Percentiles rank a stretch among this genome's conserved stretches.
Evolutionary conservation across 2,797 vertebrate genomes (phyloP).

Genomic region (Chiroxiphia lanceolata): DNA sequence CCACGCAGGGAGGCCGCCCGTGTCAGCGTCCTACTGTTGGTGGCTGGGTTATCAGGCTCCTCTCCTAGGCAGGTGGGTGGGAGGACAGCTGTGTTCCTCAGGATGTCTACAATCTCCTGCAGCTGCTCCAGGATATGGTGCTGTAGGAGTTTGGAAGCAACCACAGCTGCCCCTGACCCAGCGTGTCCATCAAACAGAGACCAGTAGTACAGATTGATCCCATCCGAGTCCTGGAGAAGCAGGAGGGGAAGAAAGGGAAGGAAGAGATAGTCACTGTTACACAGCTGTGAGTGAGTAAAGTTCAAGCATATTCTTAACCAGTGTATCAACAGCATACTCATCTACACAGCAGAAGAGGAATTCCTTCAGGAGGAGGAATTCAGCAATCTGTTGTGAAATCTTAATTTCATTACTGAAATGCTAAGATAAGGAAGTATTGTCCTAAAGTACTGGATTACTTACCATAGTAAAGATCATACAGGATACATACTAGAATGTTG

Average conservation of each 20-base stretch:
- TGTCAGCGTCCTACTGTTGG: slow-evolving; percentile 84
- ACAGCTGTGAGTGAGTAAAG: neutral
- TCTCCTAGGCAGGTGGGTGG: slow-evolving; percentile 91
- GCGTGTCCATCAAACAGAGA: slow-evolving; percentile 95
- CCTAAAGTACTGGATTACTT: neutral
- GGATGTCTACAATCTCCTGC: slow-evolving; percentile 89
- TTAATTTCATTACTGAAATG: neutral
- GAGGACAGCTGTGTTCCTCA: slow-evolving; percentile 80
- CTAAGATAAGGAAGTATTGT: neutral
- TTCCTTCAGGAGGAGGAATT: neutral
- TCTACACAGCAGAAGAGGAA: neutral
- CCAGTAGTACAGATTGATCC: slow-evolving; percentile 92
- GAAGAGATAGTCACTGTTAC: neutral
- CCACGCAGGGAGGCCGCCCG: slow-evolving; percentile 89
- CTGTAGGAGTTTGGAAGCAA: slow-evolving; percentile 90
- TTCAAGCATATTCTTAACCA: neutral
- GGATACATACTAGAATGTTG: neutral
- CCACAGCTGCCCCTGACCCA: slow-evolving; percentile 90
- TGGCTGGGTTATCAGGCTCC: slow-evolving; percentile 79
- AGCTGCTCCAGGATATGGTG: slow-evolving; percentile 91
- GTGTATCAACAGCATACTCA: neutral
- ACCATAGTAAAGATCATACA: neutral
- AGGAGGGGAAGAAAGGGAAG: neutral
- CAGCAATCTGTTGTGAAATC: neutral
- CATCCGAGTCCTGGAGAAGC: slow-evolving; percentile 79